Conservation (phyloP, 2,113 vertebrate species). For the Gnathonemus longibarbis region DNA sequence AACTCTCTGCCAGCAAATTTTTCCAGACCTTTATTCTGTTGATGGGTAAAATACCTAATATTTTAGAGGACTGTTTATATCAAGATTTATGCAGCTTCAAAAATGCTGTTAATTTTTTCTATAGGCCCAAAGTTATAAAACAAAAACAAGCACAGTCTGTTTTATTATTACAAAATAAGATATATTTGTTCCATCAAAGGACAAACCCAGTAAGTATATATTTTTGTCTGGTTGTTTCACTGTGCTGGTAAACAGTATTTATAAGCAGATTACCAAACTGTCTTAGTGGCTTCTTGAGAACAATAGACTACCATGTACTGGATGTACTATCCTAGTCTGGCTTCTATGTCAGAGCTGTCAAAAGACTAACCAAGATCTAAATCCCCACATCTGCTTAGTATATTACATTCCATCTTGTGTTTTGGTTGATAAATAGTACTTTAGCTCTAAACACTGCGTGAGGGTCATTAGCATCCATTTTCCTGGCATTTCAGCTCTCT, state of each 20-base stretch:
- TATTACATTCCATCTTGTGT: neutral
- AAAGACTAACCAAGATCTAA: neutral
- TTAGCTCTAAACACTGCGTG: neutral
- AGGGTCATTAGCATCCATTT: neutral
- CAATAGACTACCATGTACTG: neutral
- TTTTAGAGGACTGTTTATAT: neutral
- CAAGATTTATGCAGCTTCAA: neutral
- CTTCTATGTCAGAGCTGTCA: neutral
- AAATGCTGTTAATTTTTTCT: neutral
- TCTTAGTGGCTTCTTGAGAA: neutral
- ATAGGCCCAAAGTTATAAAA: neutral
- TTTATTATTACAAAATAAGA: neutral
- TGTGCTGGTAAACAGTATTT: neutral
- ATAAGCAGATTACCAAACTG: neutral
- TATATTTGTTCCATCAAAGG: neutral
- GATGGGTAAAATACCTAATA: neutral
- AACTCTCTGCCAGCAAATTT: neutral
- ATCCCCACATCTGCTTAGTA: neutral
- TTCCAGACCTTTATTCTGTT: neutral
- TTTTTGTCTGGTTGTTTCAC: neutral
- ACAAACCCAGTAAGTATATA: neutral
- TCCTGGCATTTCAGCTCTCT: neutral
- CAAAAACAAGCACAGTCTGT: neutral
- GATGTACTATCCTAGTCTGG: neutral
- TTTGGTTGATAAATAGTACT: neutral